Evolutionary conservation across 2,113 vertebrate species (phyloP), one percentile per base, ranked within the genome.

Genomic region (Ursus arctos): DNA sequence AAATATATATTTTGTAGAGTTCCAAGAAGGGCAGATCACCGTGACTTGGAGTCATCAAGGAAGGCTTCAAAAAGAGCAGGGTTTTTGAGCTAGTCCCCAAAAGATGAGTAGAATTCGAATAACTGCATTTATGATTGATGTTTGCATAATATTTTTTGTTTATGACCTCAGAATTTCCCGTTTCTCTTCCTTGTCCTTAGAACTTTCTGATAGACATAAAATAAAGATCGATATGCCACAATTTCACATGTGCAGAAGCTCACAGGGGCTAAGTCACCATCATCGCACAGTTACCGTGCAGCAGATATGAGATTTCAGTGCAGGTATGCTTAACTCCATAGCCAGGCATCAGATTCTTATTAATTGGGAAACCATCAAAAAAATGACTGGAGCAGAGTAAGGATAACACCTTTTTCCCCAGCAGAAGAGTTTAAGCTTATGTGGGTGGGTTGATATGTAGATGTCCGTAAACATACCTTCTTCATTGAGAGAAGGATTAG

Each of bases 51-150:
- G 1, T 87, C 49, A 63, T 72, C 57, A 67, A 74, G 2, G 21
- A 96, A 89, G 14, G 4, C 11, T 88, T 85, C 24, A 47, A 81
- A 90, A 88, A 16, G 2, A 80, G 9, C 6, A 94, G 49, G 0
- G 2, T 43, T 88, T 97, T 71, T 16, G 1, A 80, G 4, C 3
- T 77, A 53, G 2, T 1, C 7, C 21, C n/a, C 13, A 0, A 12
- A 88, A 15, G 26, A 61, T 79, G 33, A 55, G 21, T 21, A 86
- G 40, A 61, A 89, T 92, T 61, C 24, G 16, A 86, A 69, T 88
- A 72, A 69, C 18, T 89, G 3, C 63, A 71, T 57, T 80, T 85
- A 53, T 10, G 26, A 57, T 47, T 77, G 84, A 81, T 19, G 11
- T 72, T 95, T 82, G 1, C 31, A 72, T 24, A 15, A 65, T 47